Evolutionary conservation across 2,797 vertebrate species (phyloP).

Genomic region (Nannoperca obscura): DNA sequence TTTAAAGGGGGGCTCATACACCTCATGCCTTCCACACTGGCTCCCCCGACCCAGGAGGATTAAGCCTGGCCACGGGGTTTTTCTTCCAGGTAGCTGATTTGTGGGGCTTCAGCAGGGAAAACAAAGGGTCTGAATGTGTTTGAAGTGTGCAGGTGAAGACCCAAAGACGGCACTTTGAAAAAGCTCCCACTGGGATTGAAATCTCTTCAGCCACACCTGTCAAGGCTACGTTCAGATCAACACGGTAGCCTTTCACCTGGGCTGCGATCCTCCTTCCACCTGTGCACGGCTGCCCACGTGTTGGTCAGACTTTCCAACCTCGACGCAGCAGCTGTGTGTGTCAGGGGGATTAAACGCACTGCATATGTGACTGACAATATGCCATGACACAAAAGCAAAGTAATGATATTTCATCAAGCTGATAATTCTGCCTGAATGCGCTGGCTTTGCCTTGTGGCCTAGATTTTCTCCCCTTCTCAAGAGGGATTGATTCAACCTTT

Average conservation of each 20-base stretch:
- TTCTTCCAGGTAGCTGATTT: conserved; percentile 76
- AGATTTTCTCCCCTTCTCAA: conserved; percentile 69
- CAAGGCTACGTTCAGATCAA: conserved; percentile 56
- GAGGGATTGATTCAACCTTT: conserved; percentile 76
- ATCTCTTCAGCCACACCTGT: conserved; percentile 74
- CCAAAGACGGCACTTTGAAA: conserved; percentile 71
- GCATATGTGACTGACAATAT: conserved; percentile 86
- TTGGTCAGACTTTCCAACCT: conserved; percentile 8
- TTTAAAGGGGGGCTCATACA: conserved; percentile 60
- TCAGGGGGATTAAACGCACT: conserved; percentile 67
- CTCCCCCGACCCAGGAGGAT: conserved; percentile 68
- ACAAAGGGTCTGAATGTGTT: conserved; percentile 78
- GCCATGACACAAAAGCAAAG: conserved; percentile 80
- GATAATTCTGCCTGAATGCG: conserved; percentile 53
- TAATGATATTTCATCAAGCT: conserved; percentile 67
- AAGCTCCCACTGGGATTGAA: conserved; percentile 68
- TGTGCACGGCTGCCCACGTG: conserved; percentile 23
- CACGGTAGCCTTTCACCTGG: conserved; percentile 55
- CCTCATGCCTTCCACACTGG: conserved; percentile 45
- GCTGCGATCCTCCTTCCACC: conserved; percentile 46
- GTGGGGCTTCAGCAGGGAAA: conserved; percentile 68
- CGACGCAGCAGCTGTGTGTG: background rate
- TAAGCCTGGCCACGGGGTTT: conserved; percentile 61
- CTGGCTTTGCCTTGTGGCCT: conserved; percentile 64
- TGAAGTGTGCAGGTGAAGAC: conserved; percentile 80